Conservation (phyloP, 2,888 invertebrate genomes). For the Linyphia triangularis region DNA sequence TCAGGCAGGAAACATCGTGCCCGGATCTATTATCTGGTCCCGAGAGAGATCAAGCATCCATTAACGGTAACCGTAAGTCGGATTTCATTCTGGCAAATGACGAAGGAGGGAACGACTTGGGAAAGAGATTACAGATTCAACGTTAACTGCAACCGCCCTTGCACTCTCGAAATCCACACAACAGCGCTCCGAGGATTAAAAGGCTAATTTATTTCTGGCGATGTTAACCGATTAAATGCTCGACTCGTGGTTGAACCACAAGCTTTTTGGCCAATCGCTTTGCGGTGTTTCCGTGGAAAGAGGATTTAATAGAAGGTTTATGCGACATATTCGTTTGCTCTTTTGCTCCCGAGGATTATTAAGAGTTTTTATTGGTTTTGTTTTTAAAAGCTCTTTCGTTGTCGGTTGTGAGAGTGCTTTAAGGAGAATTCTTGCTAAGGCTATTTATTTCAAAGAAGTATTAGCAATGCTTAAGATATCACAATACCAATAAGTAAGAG, state of each 20-base stretch:
- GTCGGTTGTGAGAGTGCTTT: too few species aligned
- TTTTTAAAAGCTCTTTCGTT: too few species aligned
- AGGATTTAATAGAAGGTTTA: too few species aligned
- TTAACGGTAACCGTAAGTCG: constrained; percentile 58
- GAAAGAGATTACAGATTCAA: constrained; percentile 50
- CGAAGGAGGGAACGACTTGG: not conserved
- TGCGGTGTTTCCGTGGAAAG: not conserved
- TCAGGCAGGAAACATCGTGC: too few species aligned
- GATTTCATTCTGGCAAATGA: constrained; percentile 61
- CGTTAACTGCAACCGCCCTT: constrained; percentile 33
- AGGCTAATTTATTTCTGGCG: constrained; percentile 70
- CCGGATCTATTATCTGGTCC: constrained; percentile 49
- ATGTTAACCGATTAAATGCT: constrained; percentile 54
- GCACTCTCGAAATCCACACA: constrained; percentile 30
- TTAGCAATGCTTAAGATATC: too few species aligned
- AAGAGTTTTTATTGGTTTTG: too few species aligned
- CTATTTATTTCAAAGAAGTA: too few species aligned
- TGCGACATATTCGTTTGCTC: too few species aligned
- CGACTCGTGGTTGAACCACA: not conserved
- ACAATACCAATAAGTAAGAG: too few species aligned
- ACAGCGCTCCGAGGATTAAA: constrained; percentile 49
- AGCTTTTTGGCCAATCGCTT: not conserved
- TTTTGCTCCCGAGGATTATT: too few species aligned
- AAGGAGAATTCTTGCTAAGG: too few species aligned
- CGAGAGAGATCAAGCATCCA: constrained; percentile 47